Percentiles rank a stretch among this genome's conserved stretches.
Evolutionary conservation across 2,888 invertebrate genomes (phyloP).

Genomic region (Rhagium mordax): DNA sequence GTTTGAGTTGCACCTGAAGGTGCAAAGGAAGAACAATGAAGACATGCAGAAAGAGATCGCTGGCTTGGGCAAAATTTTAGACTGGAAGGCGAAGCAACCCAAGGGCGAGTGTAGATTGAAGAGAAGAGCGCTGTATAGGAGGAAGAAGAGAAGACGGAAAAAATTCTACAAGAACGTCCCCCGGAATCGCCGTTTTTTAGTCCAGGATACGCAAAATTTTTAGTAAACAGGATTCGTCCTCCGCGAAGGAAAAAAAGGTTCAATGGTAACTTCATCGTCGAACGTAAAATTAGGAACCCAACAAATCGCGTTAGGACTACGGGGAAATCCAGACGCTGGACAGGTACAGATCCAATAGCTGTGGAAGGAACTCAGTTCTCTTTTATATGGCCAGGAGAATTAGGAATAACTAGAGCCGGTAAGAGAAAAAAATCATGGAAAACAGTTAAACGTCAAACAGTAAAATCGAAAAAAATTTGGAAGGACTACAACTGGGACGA

Average conservation of each 20-base stretch:
- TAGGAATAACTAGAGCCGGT: not conserved
- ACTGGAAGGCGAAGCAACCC: slow-evolving; percentile 16
- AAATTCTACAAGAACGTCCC: slow-evolving; percentile 8
- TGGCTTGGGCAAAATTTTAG: slow-evolving; percentile 28
- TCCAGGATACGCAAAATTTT: slow-evolving; percentile 48
- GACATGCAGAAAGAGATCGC: not conserved
- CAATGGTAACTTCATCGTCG: not conserved
- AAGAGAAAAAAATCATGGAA: not conserved
- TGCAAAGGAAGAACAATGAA: not conserved
- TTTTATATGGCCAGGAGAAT: not conserved
- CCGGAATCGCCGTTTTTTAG: slow-evolving; percentile 45
- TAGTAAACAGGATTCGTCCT: slow-evolving; percentile 28
- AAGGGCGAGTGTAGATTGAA: slow-evolving; percentile 5
- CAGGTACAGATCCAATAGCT: not conserved
- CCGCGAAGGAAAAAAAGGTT: not conserved
- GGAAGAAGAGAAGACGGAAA: slow-evolving; percentile 28
- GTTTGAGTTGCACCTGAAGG: slow-evolving; percentile 10
- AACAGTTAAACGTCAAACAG: not conserved
- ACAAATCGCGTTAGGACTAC: not conserved
- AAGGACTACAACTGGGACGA: slow-evolving; percentile 9
- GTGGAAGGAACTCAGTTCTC: too few species aligned
- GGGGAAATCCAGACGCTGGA: too few species aligned
- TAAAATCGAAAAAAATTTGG: not conserved
- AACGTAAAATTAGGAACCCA: not conserved
- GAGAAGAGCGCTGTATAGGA: not conserved